Conservation (phyloP, 2,888 invertebrate genomes). For the Uropetala carovei region DNA sequence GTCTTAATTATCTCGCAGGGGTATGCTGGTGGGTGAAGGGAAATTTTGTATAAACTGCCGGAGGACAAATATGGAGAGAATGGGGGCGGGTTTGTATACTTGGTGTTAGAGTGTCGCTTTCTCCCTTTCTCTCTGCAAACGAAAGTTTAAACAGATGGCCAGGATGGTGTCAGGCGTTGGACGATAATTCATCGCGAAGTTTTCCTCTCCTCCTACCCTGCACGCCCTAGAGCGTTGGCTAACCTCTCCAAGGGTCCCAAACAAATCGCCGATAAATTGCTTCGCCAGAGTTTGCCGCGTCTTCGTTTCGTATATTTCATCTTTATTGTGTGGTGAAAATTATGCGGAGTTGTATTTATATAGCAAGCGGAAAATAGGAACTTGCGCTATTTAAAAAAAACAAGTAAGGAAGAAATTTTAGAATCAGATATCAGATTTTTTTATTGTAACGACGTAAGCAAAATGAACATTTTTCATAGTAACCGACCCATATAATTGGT, state of each 20-base stretch:
- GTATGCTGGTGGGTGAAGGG: not conserved
- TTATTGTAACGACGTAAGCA: too few relatives aligned
- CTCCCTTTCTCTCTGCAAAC: not conserved
- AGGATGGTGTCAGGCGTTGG: not conserved
- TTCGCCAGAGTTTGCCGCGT: not conserved
- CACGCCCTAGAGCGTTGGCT: not conserved
- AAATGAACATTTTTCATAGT: too few relatives aligned
- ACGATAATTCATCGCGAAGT: too few relatives aligned
- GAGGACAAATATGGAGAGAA: not conserved
- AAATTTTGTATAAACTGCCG: not conserved
- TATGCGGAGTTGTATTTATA: not conserved
- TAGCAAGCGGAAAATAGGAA: not conserved
- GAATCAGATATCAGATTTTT: too few relatives aligned
- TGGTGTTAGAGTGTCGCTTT: too few relatives aligned
- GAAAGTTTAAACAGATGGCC: not conserved
- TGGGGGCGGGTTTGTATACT: not conserved
- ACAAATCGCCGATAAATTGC: conserved; percentile 6
- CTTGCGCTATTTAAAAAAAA: too few relatives aligned
- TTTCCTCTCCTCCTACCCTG: too few relatives aligned
- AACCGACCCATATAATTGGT: too few relatives aligned
- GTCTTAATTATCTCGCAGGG: not conserved
- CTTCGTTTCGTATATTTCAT: not conserved
- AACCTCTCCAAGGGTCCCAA: not conserved
- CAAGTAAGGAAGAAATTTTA: too few relatives aligned
- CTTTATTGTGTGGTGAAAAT: not conserved